Evolutionary conservation across 2,113 vertebrate species (phyloP), one percentile per base, ranked within the genome.

Genomic region (Hyperoodon ampullatus): DNA sequence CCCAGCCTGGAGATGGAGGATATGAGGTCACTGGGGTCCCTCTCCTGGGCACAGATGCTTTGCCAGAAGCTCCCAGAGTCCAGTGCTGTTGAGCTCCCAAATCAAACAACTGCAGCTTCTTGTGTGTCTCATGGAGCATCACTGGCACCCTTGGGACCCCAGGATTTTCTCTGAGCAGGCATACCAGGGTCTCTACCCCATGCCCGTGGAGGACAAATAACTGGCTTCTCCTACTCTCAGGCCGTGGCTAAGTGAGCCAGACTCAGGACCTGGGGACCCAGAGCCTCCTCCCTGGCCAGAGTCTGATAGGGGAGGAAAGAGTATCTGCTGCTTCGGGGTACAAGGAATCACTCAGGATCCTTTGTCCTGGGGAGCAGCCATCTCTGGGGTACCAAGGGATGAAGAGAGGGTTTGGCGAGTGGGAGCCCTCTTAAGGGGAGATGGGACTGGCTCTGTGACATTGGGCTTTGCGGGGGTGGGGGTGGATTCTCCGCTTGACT

Each of bases 11-110:
- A 88, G 65, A 53, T 8, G 8, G 71, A 82, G 53, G 75, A 39
- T 70, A 55, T 9, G 68, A 66, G 60, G 80, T 66, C 33, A 68
- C 80, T n/a, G 23, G 23, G 53, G 12, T 55, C 30, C 74, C 47
- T 70, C n/a, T 63, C 30, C 10, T 60, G 42, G 63, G 35, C 55
- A 26, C 13, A 23, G 83, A 50, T 58, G 24, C 26, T 86, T 77
- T 74, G 66, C 82, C 89, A 65, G 92, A 66, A 74, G 87, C 68
- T 88, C 24, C 71, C 91, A 83, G 94, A 65, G 33, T 39, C 16
- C 60, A 18, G 63, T 58, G 39, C 63, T 60, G 3, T 39, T 47
- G 11, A 53, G 58, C 30, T n/a, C 39, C 33, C 61, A 63, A 71
- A 70, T 60, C 44, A 42, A 77, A n/a, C 33, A 30, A 35, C 8